These are phyloP conservation scores for Zonotrichia leucophrys DNA, from an alignment of 2,113 vertebrate species.

Conservation along the genomic window DNA sequence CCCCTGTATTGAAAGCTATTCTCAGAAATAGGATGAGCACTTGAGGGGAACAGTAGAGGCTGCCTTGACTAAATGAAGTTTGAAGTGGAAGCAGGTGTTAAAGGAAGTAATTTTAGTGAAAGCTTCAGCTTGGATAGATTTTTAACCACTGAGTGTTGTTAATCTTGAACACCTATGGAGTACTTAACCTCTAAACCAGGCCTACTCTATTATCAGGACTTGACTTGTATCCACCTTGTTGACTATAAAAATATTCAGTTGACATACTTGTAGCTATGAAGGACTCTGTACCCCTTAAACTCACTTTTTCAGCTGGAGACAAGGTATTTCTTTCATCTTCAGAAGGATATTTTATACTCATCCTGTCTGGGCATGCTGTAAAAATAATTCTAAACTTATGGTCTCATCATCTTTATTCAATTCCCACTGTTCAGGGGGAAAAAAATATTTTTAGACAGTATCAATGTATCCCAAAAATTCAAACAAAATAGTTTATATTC, in stretches of 20 bases:
- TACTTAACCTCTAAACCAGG: neutral
- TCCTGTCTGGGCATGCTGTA: neutral
- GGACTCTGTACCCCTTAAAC: neutral
- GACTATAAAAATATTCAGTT: neutral
- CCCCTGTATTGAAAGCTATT: neutral
- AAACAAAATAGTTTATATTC: neutral
- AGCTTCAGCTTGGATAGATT: neutral
- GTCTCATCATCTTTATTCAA: neutral
- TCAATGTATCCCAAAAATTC: neutral
- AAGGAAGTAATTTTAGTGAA: neutral
- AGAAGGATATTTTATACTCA: neutral
- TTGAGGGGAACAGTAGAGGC: neutral
- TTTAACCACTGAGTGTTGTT: neutral
- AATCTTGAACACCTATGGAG: neutral
- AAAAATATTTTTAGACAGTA: neutral
- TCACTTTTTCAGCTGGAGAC: neutral
- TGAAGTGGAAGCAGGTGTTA: conserved; percentile 36
- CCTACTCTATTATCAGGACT: neutral
- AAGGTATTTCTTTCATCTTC: neutral
- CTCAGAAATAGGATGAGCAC: conserved; percentile 12
- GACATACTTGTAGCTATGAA: neutral
- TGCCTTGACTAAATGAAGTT: conserved; percentile 16
- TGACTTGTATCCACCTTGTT: neutral
- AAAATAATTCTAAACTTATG: neutral
- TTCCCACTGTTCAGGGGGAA: fast-evolving